Percentiles rank a stretch among this genome's conserved stretches.
These are phyloP conservation scores for Ranitomeya variabilis DNA, from an alignment of 2,113 vertebrate species.

Conservation along the genomic window DNA sequence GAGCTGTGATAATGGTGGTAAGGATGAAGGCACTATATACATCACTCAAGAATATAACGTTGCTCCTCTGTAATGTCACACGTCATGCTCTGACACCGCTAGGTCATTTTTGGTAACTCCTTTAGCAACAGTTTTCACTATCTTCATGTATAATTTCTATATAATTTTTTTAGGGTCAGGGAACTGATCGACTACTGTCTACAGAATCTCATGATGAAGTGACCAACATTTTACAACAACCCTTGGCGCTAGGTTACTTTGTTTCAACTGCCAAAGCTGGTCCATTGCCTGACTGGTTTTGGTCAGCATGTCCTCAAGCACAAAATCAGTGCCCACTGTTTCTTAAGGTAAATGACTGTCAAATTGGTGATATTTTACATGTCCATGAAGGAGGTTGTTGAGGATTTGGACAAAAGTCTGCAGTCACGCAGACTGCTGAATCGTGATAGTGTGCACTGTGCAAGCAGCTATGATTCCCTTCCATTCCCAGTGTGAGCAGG, in stretches of 20 bases:
- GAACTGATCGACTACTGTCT: slow-evolving; percentile 89
- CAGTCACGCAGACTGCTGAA: too few relatives aligned
- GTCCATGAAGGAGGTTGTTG: too few relatives aligned
- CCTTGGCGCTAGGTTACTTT: slow-evolving; percentile 96
- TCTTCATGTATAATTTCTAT: not conserved
- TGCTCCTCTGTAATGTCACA: too few relatives aligned
- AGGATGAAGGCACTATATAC: not conserved
- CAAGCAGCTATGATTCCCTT: too few relatives aligned
- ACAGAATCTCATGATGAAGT: slow-evolving; percentile 97
- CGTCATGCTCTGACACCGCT: too few relatives aligned
- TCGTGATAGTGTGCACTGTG: too few relatives aligned
- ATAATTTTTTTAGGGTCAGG: slow-evolving; percentile 80
- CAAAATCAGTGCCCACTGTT: slow-evolving; percentile 97
- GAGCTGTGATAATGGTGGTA: too few relatives aligned
- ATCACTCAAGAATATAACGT: not conserved
- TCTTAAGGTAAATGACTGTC: slow-evolving; percentile 76
- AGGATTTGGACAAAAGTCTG: too few relatives aligned
- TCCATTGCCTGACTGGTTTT: slow-evolving; percentile 98
- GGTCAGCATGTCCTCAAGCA: slow-evolving; percentile 98
- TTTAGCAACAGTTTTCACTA: not conserved
- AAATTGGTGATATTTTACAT: not conserved
- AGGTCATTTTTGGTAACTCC: too few relatives aligned
- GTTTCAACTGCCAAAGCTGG: slow-evolving; percentile 98
- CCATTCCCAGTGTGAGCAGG: too few relatives aligned
- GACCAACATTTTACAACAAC: slow-evolving; percentile 97